phyloP scores from a whole-genome alignment of 2,113 vertebrate species.

The Serinus canaria region DNA sequence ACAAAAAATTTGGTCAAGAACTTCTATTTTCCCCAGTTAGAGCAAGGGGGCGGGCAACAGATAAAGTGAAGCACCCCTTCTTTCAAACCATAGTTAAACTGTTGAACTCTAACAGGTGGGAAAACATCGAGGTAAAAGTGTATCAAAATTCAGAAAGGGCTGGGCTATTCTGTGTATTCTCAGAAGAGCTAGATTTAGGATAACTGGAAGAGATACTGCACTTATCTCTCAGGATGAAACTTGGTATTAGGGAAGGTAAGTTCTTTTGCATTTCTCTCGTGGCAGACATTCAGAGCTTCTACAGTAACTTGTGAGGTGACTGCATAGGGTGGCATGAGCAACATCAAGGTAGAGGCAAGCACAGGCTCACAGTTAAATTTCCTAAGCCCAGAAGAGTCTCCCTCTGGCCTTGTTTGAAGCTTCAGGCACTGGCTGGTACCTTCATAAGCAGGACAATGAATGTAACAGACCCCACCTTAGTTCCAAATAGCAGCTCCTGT shows the following conservation, averaged over 20 bases:
- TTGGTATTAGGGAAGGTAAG: not conserved
- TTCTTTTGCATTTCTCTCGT: not conserved
- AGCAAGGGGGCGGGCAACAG: not conserved
- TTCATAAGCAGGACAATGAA: not conserved
- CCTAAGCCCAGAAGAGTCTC: not conserved
- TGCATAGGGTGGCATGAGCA: not conserved
- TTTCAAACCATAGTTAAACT: not conserved
- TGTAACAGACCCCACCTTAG: not conserved
- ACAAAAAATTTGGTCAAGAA: not conserved
- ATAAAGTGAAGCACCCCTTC: not conserved
- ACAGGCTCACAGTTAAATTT: not conserved
- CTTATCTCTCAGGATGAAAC: not conserved
- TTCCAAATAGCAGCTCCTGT: not conserved
- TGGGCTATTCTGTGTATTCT: not conserved
- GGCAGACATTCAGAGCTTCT: not conserved
- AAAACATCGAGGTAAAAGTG: not conserved
- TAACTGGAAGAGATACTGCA: not conserved
- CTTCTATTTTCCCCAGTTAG: not conserved
- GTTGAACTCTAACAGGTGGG: not conserved
- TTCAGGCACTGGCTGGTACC: not conserved
- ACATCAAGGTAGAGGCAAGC: not conserved
- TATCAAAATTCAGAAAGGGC: not conserved
- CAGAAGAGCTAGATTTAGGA: not conserved
- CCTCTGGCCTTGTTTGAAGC: not conserved
- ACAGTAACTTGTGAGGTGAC: not conserved